Conservation (phyloP, 2,797 vertebrate species). For the Trichosurus vulpecula region DNA sequence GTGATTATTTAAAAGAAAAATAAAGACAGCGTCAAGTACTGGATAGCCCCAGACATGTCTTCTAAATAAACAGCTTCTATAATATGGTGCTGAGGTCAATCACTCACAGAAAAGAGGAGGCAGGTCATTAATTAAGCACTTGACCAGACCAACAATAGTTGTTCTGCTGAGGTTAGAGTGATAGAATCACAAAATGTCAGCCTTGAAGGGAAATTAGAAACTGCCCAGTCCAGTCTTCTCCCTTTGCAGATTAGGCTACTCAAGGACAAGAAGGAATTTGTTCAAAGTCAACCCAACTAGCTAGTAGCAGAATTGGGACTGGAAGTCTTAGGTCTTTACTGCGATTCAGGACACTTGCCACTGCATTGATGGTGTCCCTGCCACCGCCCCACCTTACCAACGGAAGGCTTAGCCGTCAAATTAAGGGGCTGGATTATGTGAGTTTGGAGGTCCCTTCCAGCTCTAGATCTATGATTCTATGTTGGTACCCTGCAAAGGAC, state of each 20-base stretch:
- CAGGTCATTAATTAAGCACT: conserved; percentile 60
- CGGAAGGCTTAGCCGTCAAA: neutral
- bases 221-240: neutral
- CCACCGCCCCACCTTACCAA: neutral
- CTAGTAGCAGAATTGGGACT: neutral
- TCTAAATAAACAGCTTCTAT: conserved; percentile 58
- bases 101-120: conserved; percentile 64
- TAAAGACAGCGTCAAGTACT: neutral
- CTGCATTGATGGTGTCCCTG: neutral
- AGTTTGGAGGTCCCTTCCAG: neutral
- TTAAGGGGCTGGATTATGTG: neutral
- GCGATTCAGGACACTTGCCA: neutral
- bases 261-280: neutral
- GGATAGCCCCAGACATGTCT: conserved; percentile 1
- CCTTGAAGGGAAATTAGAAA: neutral
- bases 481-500: neutral
- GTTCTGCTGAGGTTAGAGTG: neutral
- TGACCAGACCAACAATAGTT: neutral
- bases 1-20: neutral
- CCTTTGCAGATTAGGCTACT: neutral
- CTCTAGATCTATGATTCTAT: neutral
- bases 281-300: neutral
- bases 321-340: neutral
- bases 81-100: conserved; percentile 69
- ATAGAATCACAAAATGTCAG: neutral